phyloP scores from a whole-genome alignment of 2,888 invertebrate species.

The Trichopoda pennipes region DNA sequence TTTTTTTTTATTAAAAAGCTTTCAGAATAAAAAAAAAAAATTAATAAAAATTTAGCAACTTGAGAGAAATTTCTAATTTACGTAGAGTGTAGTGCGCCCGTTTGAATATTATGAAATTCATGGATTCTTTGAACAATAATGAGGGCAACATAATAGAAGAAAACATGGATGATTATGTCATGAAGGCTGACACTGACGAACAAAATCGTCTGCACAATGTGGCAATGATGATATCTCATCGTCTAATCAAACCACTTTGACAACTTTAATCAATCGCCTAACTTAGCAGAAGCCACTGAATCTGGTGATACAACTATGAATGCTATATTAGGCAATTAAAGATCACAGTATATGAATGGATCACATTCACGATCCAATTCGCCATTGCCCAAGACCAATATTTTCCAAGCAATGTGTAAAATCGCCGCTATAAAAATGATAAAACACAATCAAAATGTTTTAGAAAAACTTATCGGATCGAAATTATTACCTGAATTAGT shows the following conservation, averaged over 20 bases:
- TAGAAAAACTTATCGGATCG: constrained; percentile 67
- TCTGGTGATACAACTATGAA: constrained; percentile 36
- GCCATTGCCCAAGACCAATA: constrained; percentile 70
- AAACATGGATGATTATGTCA: not conserved
- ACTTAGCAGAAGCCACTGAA: not conserved
- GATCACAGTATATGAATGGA: constrained; percentile 3
- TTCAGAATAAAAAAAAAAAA: too few species aligned
- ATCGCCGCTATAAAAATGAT: constrained; percentile 68
- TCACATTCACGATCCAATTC: constrained; percentile 71
- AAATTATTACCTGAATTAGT: constrained; percentile 53
- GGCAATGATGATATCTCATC: constrained; percentile 71
- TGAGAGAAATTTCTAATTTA: too few species aligned
- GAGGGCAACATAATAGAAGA: not conserved
- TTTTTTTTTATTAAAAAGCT: too few species aligned
- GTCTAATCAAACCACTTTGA: not conserved
- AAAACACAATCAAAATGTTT: constrained; percentile 71
- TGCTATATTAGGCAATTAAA: constrained; percentile 31
- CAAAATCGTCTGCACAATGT: constrained; percentile 69
- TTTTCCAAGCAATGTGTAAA: constrained; percentile 70
- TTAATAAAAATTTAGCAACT: too few species aligned
- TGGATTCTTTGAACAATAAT: constrained; percentile 64
- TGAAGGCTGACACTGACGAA: not conserved
- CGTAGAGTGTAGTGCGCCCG: too few species aligned
- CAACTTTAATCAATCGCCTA: constrained; percentile 46
- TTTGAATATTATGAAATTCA: constrained; percentile 72